Evolutionary conservation across 2,113 vertebrate genomes (phyloP).

Genomic region (Spea multiplicata): DNA sequence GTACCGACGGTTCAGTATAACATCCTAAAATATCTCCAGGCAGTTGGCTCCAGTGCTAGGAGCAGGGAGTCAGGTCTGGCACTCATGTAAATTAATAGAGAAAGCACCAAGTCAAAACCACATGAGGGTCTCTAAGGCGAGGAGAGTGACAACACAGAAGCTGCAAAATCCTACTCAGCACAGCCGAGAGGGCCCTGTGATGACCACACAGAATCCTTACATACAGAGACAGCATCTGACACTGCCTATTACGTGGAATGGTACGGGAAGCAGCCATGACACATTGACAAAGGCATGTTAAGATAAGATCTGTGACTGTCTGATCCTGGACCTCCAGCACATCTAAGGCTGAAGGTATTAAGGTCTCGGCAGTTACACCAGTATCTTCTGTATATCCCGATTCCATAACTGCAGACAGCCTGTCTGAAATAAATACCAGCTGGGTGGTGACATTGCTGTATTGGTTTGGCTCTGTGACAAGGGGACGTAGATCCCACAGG

Average conservation of each 20-base stretch:
- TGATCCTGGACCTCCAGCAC: slow-evolving; percentile 56
- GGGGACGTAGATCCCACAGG: slow-evolving; percentile 64
- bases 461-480: slow-evolving; percentile 53
- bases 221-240: slow-evolving; percentile 70
- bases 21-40: slow-evolving; percentile 52
- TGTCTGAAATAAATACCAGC: slow-evolving; percentile 72
- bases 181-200: slow-evolving; percentile 59
- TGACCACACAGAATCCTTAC: slow-evolving; percentile 71
- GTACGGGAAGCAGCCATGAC: slow-evolving; percentile 68
- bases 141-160: slow-evolving; percentile 63
- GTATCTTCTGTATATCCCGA: background rate
- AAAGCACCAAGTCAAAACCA: slow-evolving; percentile 80
- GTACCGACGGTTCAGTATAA: slow-evolving; percentile 63
- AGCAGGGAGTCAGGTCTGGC: background rate
- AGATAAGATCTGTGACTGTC: slow-evolving; percentile 68
- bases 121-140: slow-evolving; percentile 64
- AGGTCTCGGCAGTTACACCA: background rate
- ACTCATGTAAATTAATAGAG: slow-evolving; percentile 72
- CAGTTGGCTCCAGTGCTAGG: background rate
- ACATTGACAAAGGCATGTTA: slow-evolving; percentile 85
- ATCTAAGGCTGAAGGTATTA: background rate
- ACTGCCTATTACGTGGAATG: slow-evolving; percentile 79
- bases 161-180: slow-evolving; percentile 76
- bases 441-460: slow-evolving; percentile 68
- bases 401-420: slow-evolving; percentile 55